phyloP scores from a whole-genome alignment of 1,140 invertebrate genomes.

The Teleogryllus occipitalis region DNA sequence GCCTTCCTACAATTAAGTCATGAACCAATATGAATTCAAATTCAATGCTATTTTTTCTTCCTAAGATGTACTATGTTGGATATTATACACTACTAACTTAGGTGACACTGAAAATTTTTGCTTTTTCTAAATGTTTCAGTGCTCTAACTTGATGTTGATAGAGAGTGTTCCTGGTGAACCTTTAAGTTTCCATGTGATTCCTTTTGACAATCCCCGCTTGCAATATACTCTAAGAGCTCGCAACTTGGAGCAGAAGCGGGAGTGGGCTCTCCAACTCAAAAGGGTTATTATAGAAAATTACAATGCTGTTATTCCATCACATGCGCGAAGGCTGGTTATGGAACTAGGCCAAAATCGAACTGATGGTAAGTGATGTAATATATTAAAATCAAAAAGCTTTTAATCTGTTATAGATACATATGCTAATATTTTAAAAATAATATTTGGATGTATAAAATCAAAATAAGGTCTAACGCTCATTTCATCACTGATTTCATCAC shows the following conservation, averaged over 20 bases:
- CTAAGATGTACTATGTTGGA: too few relatives aligned
- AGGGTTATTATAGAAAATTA: constrained; percentile 92
- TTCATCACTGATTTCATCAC: too few relatives aligned
- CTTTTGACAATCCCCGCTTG: constrained; percentile 83
- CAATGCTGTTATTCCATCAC: constrained; percentile 84
- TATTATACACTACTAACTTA: too few relatives aligned
- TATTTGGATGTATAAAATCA: too few relatives aligned
- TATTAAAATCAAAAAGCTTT: too few relatives aligned
- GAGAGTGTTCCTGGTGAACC: constrained; percentile 91
- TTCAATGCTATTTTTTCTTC: too few relatives aligned
- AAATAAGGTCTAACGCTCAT: too few relatives aligned
- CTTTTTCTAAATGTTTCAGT: constrained; percentile 48
- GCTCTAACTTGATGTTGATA: constrained; percentile 94
- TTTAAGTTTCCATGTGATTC: constrained; percentile 90
- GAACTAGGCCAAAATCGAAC: constrained; percentile 75
- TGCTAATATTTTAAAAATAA: too few relatives aligned
- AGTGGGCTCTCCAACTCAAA: constrained; percentile 87
- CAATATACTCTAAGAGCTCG: constrained; percentile 85
- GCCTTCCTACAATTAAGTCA: too few relatives aligned
- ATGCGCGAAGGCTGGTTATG: constrained; percentile 86
- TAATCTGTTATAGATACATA: too few relatives aligned
- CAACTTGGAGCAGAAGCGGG: constrained; percentile 83
- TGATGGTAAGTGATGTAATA: constrained; percentile 41
- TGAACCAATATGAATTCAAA: too few relatives aligned
- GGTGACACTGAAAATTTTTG: not conserved